Percentiles rank a stretch among this genome's conserved stretches.
phyloP scores from a whole-genome alignment of 2,797 vertebrate species.

The Poliocrania exsul region DNA sequence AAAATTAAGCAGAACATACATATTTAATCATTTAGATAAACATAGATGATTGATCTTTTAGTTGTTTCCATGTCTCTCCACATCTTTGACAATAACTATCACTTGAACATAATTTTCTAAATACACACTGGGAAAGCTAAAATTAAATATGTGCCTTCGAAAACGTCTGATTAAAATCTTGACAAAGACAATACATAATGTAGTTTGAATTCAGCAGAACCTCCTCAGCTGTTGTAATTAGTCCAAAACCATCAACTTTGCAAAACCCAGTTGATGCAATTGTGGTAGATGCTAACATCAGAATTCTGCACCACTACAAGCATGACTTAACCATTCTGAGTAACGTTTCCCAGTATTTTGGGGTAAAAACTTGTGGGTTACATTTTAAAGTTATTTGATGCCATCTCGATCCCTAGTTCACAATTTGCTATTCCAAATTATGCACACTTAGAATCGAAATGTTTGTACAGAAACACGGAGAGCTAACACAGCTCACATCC shows the following conservation, averaged over 20 bases:
- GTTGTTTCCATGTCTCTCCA: background rate
- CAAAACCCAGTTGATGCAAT: background rate
- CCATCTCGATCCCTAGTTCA: background rate
- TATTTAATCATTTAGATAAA: background rate
- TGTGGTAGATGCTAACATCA: background rate
- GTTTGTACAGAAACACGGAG: background rate
- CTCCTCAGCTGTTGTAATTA: background rate
- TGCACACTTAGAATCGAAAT: fast-evolving
- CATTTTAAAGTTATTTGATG: background rate
- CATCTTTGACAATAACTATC: background rate
- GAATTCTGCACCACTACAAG: background rate
- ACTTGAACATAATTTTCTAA: background rate
- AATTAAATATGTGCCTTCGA: background rate
- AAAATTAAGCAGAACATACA: background rate
- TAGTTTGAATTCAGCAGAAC: background rate
- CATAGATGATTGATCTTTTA: background rate
- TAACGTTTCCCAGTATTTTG: background rate
- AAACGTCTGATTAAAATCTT: background rate
- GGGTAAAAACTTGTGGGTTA: background rate
- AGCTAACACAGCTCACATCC: background rate
- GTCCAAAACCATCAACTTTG: background rate
- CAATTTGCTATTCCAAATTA: background rate
- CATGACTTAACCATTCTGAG: background rate
- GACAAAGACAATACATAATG: background rate
- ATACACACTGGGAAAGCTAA: background rate